These are phyloP conservation scores for Somateria mollissima DNA, from an alignment of 2,797 vertebrate genomes.

Conservation along the genomic window DNA sequence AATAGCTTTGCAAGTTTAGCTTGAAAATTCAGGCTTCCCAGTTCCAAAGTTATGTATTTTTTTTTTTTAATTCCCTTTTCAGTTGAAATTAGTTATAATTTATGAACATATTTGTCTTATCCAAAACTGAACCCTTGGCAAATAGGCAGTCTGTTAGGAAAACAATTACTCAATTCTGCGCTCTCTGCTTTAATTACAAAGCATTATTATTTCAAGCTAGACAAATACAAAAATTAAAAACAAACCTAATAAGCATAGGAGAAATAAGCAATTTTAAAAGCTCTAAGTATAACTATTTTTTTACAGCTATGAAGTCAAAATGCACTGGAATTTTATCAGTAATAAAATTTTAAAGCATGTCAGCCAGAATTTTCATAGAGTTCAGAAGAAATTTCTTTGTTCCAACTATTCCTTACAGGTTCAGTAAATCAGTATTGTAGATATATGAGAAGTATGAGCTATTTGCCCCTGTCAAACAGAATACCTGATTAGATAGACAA, in stretches of 20 bases:
- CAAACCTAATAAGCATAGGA: background rate
- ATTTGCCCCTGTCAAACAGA: background rate
- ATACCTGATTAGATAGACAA: background rate
- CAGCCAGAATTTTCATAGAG: background rate
- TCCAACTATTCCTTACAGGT: background rate
- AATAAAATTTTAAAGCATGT: background rate
- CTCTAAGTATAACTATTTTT: background rate
- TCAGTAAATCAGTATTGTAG: background rate
- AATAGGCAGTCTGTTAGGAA: background rate
- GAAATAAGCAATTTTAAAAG: background rate
- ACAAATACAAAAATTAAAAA: background rate
- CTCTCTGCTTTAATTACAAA: background rate
- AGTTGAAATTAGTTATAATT: background rate
- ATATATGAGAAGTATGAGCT: background rate
- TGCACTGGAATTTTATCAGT: background rate
- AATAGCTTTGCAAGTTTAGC: background rate
- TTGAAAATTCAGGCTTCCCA: background rate
- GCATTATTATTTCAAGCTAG: background rate
- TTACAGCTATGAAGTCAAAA: background rate
- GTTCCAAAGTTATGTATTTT: background rate
- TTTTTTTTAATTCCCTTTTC: background rate
- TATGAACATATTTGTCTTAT: background rate
- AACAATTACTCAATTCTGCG: background rate
- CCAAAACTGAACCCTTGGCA: background rate
- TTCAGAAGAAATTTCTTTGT: background rate